These are phyloP conservation scores for Xestia ashworthii DNA, from an alignment of 2,888 invertebrate genomes.

Conservation along the genomic window DNA sequence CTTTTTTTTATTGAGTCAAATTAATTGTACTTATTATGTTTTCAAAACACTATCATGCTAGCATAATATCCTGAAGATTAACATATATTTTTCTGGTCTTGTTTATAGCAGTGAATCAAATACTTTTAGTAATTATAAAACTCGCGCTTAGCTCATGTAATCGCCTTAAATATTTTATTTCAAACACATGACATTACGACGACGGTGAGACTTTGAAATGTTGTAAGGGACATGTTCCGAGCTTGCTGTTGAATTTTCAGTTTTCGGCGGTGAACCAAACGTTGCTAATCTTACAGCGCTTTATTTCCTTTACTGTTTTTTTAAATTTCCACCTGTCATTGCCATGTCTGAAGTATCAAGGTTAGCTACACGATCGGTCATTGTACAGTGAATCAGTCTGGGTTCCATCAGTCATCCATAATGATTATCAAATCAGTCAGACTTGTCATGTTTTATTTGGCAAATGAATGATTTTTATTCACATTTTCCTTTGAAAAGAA, in stretches of 20 bases:
- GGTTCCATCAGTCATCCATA: neutral
- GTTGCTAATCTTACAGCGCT: neutral
- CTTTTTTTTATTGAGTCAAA: too few relatives aligned
- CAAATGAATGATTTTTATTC: neutral
- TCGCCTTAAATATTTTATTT: neutral
- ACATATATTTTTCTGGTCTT: too few relatives aligned
- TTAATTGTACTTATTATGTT: too few relatives aligned
- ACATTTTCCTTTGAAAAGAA: neutral
- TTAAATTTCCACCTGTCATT: neutral
- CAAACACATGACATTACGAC: neutral
- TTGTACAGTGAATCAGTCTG: neutral
- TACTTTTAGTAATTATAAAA: too few relatives aligned
- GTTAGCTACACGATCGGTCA: neutral
- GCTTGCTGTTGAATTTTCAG: neutral
- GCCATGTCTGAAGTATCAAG: constrained; percentile 1
- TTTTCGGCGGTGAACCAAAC: neutral
- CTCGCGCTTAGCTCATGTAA: too few relatives aligned
- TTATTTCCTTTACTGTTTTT: neutral
- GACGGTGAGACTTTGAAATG: neutral
- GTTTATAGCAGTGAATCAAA: too few relatives aligned
- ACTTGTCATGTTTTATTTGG: constrained; percentile 6
- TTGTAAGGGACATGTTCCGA: neutral
- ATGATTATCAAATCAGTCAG: neutral
- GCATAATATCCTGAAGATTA: too few relatives aligned
- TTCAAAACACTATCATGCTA: too few relatives aligned